Percentiles rank a stretch among this genome's conserved stretches.
These are phyloP conservation scores for Shargacucullia verbasci DNA, from an alignment of 2,888 invertebrate genomes.

Conservation along the genomic window DNA sequence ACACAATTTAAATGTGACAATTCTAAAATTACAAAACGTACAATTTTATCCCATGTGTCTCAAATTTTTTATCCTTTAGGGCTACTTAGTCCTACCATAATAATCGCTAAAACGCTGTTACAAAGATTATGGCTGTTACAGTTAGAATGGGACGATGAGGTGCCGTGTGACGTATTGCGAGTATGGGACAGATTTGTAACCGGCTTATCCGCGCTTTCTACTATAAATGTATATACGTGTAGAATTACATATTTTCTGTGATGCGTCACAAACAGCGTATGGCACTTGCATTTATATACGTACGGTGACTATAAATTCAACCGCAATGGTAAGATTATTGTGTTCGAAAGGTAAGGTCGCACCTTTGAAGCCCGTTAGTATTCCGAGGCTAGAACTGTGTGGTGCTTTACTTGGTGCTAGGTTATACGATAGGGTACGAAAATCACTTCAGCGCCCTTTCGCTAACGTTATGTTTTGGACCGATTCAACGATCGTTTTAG, in stretches of 20 bases:
- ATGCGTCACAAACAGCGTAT: conserved; percentile 12
- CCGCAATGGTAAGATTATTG: conserved; percentile 1
- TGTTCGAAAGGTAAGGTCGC: conserved; percentile 18
- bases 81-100: too few species aligned
- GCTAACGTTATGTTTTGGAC: conserved; percentile 40
- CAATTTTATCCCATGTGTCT: too few species aligned
- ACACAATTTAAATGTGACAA: background rate
- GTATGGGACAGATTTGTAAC: conserved; percentile 1
- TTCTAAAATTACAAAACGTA: too few species aligned
- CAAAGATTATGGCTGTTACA: conserved; percentile 5
- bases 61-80: too few species aligned
- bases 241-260: conserved; percentile 14
- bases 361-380: background rate
- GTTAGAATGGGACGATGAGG: conserved; percentile 8
- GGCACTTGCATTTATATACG: conserved; percentile 18
- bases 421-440: conserved; percentile 3
- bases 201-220: background rate
- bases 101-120: background rate
- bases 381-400: conserved; percentile 15
- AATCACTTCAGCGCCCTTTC: background rate
- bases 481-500: conserved; percentile 52
- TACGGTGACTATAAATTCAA: background rate
- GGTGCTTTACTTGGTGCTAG: conserved; percentile 18
- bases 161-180: background rate
- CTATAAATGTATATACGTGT: background rate